Evolutionary conservation across 2,797 vertebrate genomes (phyloP), one percentile per base, ranked within the genome.

Genomic region (Hippocampus kuda): DNA sequence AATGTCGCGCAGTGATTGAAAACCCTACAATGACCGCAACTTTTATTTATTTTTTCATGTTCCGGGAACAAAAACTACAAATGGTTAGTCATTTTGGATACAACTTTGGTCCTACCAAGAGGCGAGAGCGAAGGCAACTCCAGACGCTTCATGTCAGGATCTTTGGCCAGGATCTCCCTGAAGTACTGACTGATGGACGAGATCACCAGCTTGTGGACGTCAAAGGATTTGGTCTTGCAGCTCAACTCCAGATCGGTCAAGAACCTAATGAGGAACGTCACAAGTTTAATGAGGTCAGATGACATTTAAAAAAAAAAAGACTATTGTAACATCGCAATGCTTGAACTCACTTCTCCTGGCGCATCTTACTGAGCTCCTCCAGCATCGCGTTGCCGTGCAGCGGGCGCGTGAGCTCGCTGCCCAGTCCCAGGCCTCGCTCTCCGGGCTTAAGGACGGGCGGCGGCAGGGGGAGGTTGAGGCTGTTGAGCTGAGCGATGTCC

Each of bases 111-210:
- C 77, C 9, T 80, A 92, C 91, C 91, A 1, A 92, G 87, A 1
- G 92, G 89, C 0, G 93, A 93, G 18, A 91, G 70, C 0, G 91
- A 87, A 0, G 85, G 89, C 34, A 94, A 87, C 75, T 94, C 93
- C 72, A 94, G 83, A 0, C 81, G 89, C 71, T 91, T 92, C 83
- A 94, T 90, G 67, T 74, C 73, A 0, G 92, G 92, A 57, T 94
- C 91, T 73, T 91, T 93, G 75, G 90, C 92, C 84, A 94, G 83
- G 74, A 93, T 91, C 82, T 83, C 83, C 18, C 88, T 87, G 85
- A 94, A 91, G 78, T 92, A 92, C 74, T 90, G 88, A 15, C 93
- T 94, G 80, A 93, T 78, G 0, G 93, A 93, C 60, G 92, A 92
- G 80, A 94, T 90, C 62, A 93, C 80, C 51, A 92, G 83, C 76